Evolutionary conservation across 2,113 vertebrate genomes (phyloP).

Genomic region (Oophaga pumilio): DNA sequence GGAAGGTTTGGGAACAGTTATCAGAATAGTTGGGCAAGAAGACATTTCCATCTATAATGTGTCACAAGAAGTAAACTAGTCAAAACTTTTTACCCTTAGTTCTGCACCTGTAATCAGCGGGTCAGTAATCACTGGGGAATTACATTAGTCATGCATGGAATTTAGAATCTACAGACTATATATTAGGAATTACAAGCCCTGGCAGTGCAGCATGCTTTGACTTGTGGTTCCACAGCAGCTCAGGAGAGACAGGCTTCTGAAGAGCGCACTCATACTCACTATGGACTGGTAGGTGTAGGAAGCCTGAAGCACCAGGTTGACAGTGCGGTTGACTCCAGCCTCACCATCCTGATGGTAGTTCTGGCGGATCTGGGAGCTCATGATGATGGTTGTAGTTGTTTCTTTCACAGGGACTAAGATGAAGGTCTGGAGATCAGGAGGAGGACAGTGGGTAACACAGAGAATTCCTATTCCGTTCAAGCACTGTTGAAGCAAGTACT

Average conservation of each 20-base stretch:
- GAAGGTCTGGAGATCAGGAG: neutral
- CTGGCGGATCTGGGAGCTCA: constrained; percentile 68
- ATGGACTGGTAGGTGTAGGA: constrained; percentile 69
- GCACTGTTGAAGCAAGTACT: constrained; percentile 71
- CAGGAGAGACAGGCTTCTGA: neutral
- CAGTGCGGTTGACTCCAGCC: constrained; percentile 65
- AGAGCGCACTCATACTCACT: constrained; percentile 60
- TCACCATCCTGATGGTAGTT: constrained; percentile 69
- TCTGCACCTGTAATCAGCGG: too few species aligned
- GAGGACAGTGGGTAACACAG: too few species aligned
- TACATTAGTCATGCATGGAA: neutral
- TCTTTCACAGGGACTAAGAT: neutral
- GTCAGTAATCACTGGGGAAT: too few species aligned
- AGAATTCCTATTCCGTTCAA: constrained; percentile 65
- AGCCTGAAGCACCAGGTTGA: constrained; percentile 65
- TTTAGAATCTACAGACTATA: neutral
- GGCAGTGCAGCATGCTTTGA: neutral
- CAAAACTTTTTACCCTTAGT: too few species aligned
- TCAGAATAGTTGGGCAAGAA: too few species aligned
- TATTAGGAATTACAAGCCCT: neutral
- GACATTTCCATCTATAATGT: too few species aligned
- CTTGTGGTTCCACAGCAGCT: neutral
- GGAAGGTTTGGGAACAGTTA: too few species aligned
- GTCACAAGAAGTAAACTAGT: too few species aligned
- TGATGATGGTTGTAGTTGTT: constrained; percentile 60